Base-by-base conservation (phyloP, 64 coral and sea anemone species). In the Dendrophyllia cribrosa region DNA sequence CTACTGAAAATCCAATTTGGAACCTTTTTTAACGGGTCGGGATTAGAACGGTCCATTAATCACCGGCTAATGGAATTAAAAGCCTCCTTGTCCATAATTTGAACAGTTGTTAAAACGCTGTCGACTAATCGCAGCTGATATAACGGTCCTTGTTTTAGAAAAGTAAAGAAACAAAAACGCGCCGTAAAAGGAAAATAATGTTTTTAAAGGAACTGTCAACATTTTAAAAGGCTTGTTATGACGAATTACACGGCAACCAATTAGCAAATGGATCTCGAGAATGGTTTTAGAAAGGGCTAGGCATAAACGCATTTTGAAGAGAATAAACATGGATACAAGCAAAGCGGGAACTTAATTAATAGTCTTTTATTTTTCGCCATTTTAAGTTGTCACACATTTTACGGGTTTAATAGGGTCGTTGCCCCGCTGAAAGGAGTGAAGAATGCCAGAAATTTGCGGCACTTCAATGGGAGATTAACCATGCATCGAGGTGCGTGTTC, bases 151-250 rank as follows among this genome's bases (percentile, higher is more conserved):
- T 51, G 44, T 82, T 66, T 44, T 59, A 43, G 43, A 8, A 23
- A 83, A 46, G 61, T 46, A 49, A 51, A 66, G 43, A 83, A 83
- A 83, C 60, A 66, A 83, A 75, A 75, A 43, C 43, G 43, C 72
- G 4, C 12, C 5, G 17, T 51, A 64, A 50, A 66, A 83, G 80
- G 45, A 83, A 83, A 66, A 83, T 51, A 83, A 83, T 67, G 59
- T 67, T 67, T 75, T 83, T 48, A 66, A 83, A 67, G 16, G 60
- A 83, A 66, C 80, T 83, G 80, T 83, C 80, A 75, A 75, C 72
- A 75, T 75, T 12, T 75, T 75, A 14, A 83, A 83, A 83, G 61
- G 80, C 60, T 83, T 83, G 80, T 67, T 83, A 66, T 83, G 60
- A 65, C 63, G 62, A 66, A 83, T 83, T 62, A 83, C 62, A 63